Evolutionary conservation across 1,140 invertebrate species (phyloP).

Genomic region (Meteorus sp.): DNA sequence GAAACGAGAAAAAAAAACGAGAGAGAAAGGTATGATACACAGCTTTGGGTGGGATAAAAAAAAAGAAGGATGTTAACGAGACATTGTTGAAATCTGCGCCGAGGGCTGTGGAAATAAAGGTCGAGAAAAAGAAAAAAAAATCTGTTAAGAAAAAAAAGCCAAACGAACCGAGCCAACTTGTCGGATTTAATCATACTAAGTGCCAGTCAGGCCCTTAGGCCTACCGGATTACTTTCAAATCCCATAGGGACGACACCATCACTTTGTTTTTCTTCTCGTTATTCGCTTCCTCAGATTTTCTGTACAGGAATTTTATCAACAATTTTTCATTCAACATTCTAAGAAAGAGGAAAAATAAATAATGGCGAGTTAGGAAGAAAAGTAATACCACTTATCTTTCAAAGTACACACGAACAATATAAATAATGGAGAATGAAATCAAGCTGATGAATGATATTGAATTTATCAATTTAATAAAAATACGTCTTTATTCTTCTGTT

Average conservation of each 20-base stretch:
- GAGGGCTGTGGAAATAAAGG: background rate
- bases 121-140: constrained; percentile 10
- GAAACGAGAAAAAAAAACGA: no score
- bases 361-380: no score
- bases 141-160: no score
- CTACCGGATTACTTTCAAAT: constrained; percentile 35
- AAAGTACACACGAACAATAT: background rate
- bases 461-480: background rate
- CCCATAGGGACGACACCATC: constrained; percentile 16
- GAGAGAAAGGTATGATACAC: no score
- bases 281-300: constrained; percentile 23
- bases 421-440: background rate
- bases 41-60: no score
- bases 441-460: background rate
- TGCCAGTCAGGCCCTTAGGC: constrained; percentile 31
- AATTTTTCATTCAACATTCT: background rate
- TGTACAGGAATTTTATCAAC: background rate
- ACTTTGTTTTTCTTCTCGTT: constrained; percentile 5
- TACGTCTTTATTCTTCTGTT: no score
- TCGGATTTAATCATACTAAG: constrained; percentile 40
- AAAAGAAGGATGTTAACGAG: constrained; percentile 24
- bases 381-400: no score
- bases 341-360: no score
- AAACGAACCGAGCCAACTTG: constrained; percentile 23
- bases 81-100: background rate